A percentile compares a stretch with the other conserved stretches of the same genome.
Conservation (phyloP, 2,797 vertebrate species). For the Chloroceryle inda region DNA sequence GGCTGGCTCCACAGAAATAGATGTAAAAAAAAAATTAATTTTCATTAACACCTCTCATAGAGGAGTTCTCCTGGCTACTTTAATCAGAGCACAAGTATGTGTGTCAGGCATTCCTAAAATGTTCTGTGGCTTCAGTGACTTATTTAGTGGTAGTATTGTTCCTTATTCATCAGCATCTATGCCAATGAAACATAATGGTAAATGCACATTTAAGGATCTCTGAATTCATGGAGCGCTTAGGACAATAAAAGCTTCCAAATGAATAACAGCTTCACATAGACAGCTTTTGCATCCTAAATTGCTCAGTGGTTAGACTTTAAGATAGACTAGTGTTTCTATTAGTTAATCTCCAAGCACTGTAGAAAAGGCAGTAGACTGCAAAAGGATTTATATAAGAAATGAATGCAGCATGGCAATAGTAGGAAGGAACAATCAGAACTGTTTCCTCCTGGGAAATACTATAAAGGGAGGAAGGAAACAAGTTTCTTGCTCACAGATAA, state of each 20-base stretch:
- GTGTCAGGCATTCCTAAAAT: background rate
- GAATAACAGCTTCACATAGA: slow-evolving; percentile 52
- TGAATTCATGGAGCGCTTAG: slow-evolving; percentile 50
- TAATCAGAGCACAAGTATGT: background rate
- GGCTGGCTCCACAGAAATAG: background rate
- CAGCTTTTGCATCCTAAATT: slow-evolving; percentile 43
- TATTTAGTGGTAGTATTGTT: background rate
- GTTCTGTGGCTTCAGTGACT: background rate
- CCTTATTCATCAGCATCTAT: slow-evolving; percentile 18
- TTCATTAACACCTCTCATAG: background rate
- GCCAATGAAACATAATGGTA: slow-evolving; percentile 13
- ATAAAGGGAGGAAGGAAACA: background rate
- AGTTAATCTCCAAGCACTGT: slow-evolving; percentile 30
- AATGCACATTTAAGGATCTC: slow-evolving; percentile 54
- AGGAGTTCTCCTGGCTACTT: background rate
- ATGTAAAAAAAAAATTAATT: background rate
- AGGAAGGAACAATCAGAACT: background rate
- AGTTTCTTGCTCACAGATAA: background rate
- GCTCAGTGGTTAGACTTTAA: background rate
- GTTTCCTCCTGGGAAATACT: background rate
- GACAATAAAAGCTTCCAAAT: slow-evolving; percentile 62
- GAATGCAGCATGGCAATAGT: background rate
- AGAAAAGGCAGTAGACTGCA: slow-evolving; percentile 21
- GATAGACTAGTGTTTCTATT: slow-evolving; percentile 8
- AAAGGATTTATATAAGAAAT: background rate